Base-by-base conservation (phyloP, 2,113 vertebrate species). In the Oriolus oriolus region DNA sequence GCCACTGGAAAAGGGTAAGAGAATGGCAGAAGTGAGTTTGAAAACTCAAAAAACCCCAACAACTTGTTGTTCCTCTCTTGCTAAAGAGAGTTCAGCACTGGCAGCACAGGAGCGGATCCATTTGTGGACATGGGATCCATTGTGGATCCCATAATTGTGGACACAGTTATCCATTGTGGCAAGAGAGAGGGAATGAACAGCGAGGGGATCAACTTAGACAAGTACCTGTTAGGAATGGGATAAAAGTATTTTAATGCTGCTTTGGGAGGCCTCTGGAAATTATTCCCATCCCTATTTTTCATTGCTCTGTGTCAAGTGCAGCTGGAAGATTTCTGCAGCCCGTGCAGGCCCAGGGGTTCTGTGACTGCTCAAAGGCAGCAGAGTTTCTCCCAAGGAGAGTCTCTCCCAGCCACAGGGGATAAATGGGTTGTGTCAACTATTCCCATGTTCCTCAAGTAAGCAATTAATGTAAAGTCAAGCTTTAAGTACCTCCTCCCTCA, bases 111-210 rank as follows among this genome's bases (percentile, higher is more conserved):
- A 42, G 15, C 3, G 30, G 50, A 65, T 53, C 50, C 42, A 3
- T 44, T 16, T 65, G 42, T 45, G 64, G 74, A 9, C 20, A 11
- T 0, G 1, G 42, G 45, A 45, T 1, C 0, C n/a, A n/a, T n/a
- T n/a, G n/a, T n/a, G n/a, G n/a, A n/a, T n/a, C n/a, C n/a, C n/a
- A n/a, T n/a, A n/a, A n/a, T n/a, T n/a, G n/a, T n/a, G n/a, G n/a
- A n/a, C n/a, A n/a, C n/a, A n/a, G n/a, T 8, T 74, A 64, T 42
- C 15, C 28, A 3, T 9, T 19, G 18, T 2, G 13, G 28, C 52
- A 35, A 31, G 2, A 23, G 17, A 39, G 18, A 10, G 30, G 57
- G n/a, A 44, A 78, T 4, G 39, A 28, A 9, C 57, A 85, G 21
- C 35, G 12, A 37, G 20, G 33, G 16, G 24, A 70, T 35, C 10